Evolutionary conservation across 1,140 invertebrate species (phyloP), one percentile per base, ranked within the genome.

Genomic region (Elysia chlorotica): DNA sequence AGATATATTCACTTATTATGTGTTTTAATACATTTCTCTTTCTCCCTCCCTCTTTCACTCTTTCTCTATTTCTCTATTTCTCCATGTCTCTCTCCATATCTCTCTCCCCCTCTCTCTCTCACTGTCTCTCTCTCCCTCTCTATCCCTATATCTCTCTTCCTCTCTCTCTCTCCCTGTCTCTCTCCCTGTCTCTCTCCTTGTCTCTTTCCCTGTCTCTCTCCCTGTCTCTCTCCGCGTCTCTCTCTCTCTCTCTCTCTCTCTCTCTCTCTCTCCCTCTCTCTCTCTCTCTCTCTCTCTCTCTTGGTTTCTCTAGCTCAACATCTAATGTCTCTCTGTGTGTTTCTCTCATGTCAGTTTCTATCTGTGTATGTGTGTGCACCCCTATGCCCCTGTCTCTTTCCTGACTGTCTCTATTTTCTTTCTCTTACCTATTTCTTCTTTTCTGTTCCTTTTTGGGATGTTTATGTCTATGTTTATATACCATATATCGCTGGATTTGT

Each of bases 211-310:
- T 38, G 57, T 1, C 30, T 28, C 57, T 1, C 30, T 23, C n/a
- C 57, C 28, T n/a, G 21, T n/a, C 37, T 2, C 1, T 21, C n/a
- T 28, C 57, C 57, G 17, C 25, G 57, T 1, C 30, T 28, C 57
- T 1, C 30, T 23, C n/a, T 25, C 28, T n/a, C 37, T n/a, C 37
- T 2, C 1, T 21, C n/a, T 23, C 35, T 63, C 61, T 30, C 33
- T 41, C 65, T 67, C 33, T 41, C 1, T 67, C 37, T 67, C 17
- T 67, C 37, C 48, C 17, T 67, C 3, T 67, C 0, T 67, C 37
- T 66, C 37, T 66, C 65, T 66, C 37, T 66, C 65, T 41, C 65
- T 38, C 65, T 28, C 65, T 28, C 37, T 38, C 65, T n/a, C n/a
- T n/a, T n/a, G n/a, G n/a, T n/a, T n/a, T n/a, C n/a, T n/a, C n/a